A percentile compares a stretch with the other conserved stretches of the same genome.
These are phyloP conservation scores for Dromius quadrimaculatus DNA, from an alignment of 2,888 invertebrate genomes.

Conservation along the genomic window DNA sequence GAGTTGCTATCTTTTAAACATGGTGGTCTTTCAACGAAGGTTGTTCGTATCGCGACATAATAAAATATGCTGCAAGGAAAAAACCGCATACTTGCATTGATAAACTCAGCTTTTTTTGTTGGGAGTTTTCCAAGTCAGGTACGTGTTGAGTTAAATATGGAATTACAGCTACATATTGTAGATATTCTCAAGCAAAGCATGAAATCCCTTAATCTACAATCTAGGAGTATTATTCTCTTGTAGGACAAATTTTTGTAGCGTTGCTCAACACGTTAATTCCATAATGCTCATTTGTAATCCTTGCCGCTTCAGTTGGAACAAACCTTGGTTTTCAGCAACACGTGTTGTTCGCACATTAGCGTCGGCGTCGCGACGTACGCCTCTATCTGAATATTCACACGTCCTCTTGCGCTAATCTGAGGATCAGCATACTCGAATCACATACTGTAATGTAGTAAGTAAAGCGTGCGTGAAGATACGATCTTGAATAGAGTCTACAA, in stretches of 20 bases:
- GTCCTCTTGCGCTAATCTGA: conserved; percentile 61
- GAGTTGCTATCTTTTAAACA: conserved; percentile 40
- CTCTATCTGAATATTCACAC: conserved; percentile 47
- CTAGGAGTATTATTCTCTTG: not conserved
- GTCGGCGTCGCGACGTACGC: conserved; percentile 21
- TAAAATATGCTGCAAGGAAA: conserved; percentile 34
- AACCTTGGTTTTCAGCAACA: conserved; percentile 45
- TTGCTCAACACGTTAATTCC: conserved; percentile 38
- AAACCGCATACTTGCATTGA: too few species aligned
- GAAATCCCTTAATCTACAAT: not conserved
- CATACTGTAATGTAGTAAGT: conserved; percentile 65
- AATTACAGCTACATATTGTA: too few species aligned
- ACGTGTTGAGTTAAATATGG: too few species aligned
- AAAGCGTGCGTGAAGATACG: conserved; percentile 58
- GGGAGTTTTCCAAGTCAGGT: too few species aligned
- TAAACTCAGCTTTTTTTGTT: too few species aligned
- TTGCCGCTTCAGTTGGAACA: conserved; percentile 6
- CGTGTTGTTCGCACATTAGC: conserved; percentile 50
- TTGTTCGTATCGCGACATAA: conserved; percentile 26
- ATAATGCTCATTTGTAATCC: conserved; percentile 42
- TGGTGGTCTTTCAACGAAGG: conserved; percentile 30
- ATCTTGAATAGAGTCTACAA: too few species aligned
- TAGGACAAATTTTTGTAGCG: conserved; percentile 23
- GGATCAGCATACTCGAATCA: conserved; percentile 66
- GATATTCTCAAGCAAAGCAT: not conserved